Percentiles rank a stretch among this genome's conserved stretches.
Evolutionary conservation across 2,113 vertebrate genomes (phyloP).

Genomic region (Terrapene triunguis): DNA sequence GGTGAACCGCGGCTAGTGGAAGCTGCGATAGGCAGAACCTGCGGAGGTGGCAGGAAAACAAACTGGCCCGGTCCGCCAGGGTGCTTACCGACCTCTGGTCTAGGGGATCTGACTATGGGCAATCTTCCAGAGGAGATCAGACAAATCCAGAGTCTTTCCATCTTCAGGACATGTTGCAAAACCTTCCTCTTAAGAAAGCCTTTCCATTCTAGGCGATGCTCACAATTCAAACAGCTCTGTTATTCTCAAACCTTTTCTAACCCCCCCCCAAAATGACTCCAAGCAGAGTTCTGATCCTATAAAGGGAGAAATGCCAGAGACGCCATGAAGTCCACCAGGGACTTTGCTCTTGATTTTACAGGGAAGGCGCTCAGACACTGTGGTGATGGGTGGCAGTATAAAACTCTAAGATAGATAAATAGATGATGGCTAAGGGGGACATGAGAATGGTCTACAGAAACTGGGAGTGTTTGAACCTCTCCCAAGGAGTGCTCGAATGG

Average conservation of each 20-base stretch:
- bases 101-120: neutral
- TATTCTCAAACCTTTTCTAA: neutral
- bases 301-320: neutral
- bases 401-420: neutral
- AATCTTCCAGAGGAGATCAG: neutral
- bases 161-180: neutral
- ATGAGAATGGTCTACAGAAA: neutral
- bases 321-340: neutral
- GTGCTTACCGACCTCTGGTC: neutral
- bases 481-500: neutral
- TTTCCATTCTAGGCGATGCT: neutral
- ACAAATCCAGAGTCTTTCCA: neutral
- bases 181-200: neutral
- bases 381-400: neutral
- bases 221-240: neutral
- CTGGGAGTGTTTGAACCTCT: neutral
- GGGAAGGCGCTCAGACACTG: neutral
- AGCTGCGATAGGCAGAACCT: too few species aligned
- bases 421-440: neutral
- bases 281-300: neutral
- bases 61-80: too few species aligned
- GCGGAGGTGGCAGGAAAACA: too few species aligned
- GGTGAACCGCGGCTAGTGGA: too few species aligned
- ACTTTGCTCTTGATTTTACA: neutral
- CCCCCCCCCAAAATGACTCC: neutral